Evolutionary conservation across 2,797 vertebrate species (phyloP).

Genomic region (Pseudochaenichthys georgianus): DNA sequence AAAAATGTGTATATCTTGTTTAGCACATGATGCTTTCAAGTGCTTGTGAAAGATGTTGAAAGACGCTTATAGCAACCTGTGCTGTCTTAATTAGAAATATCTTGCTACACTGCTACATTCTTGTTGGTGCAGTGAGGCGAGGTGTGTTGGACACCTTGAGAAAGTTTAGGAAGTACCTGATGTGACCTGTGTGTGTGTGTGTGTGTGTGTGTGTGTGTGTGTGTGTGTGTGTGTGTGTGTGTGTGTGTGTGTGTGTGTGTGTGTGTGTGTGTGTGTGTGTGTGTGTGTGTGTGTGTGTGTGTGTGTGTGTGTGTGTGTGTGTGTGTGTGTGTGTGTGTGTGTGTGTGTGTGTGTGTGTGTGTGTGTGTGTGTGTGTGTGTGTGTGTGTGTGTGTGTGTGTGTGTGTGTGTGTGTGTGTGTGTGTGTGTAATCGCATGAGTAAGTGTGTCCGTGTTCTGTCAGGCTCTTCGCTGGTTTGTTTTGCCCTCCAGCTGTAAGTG

Average conservation of each 20-base stretch:
- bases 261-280: neutral
- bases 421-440: constrained; percentile 9
- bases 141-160: constrained; percentile 33
- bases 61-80: constrained; percentile 13
- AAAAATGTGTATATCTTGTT: constrained; percentile 8
- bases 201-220: no score
- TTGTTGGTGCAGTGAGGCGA: constrained; percentile 21
- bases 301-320: no score
- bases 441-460: neutral
- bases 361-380: no score
- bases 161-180: constrained; percentile 44
- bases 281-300: no score
- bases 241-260: neutral
- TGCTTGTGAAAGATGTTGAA: constrained; percentile 43
- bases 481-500: constrained; percentile 44
- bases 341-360: no score
- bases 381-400: no score
- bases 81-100: constrained; percentile 42
- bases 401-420: no score
- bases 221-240: no score
- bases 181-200: constrained; percentile 19
- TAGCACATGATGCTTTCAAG: constrained; percentile 22
- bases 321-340: no score
- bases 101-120: constrained; percentile 13
- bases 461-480: constrained; percentile 52